phyloP scores from a whole-genome alignment of 1,140 invertebrate genomes.

The Dendroctonus ponderosae region DNA sequence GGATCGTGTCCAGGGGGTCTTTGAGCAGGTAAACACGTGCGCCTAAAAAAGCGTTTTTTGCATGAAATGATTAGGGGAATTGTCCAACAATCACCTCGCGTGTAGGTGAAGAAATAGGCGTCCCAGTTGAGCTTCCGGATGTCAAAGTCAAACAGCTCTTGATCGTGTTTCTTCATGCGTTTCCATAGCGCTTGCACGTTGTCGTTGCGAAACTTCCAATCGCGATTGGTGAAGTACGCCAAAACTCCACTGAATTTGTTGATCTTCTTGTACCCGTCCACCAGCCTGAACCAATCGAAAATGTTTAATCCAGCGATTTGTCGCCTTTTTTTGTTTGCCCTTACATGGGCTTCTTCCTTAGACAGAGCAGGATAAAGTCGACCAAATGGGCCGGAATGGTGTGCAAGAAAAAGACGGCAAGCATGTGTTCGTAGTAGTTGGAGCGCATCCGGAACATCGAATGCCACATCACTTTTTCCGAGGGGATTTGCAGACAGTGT shows the following conservation, averaged over 20 bases:
- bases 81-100: slow-evolving; percentile 19
- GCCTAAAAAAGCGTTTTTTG: slow-evolving; percentile 36
- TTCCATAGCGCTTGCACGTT: slow-evolving; percentile 63
- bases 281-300: slow-evolving; percentile 59
- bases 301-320: not conserved
- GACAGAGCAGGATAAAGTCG: slow-evolving; percentile 56
- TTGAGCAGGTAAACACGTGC: slow-evolving; percentile 59
- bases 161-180: slow-evolving; percentile 61
- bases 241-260: slow-evolving; percentile 69
- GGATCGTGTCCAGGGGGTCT: slow-evolving; percentile 57
- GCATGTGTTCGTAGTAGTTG: slow-evolving; percentile 24
- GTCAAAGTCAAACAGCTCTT: slow-evolving; percentile 61
- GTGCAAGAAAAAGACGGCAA: slow-evolving; percentile 47
- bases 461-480: slow-evolving; percentile 35
- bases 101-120: slow-evolving; percentile 59
- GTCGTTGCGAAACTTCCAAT: slow-evolving; percentile 71
- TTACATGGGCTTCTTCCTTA: slow-evolving; percentile 59
- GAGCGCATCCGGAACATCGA: slow-evolving; percentile 27
- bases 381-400: slow-evolving; percentile 61
- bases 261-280: slow-evolving; percentile 73
- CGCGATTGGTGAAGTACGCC: slow-evolving; percentile 67
- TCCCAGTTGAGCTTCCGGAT: slow-evolving; percentile 60
- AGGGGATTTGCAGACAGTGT: slow-evolving; percentile 37
- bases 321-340: not conserved
- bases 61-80: not conserved